Base-by-base conservation (phyloP, 2,797 vertebrate species). In the Heliangelus exortis region DNA sequence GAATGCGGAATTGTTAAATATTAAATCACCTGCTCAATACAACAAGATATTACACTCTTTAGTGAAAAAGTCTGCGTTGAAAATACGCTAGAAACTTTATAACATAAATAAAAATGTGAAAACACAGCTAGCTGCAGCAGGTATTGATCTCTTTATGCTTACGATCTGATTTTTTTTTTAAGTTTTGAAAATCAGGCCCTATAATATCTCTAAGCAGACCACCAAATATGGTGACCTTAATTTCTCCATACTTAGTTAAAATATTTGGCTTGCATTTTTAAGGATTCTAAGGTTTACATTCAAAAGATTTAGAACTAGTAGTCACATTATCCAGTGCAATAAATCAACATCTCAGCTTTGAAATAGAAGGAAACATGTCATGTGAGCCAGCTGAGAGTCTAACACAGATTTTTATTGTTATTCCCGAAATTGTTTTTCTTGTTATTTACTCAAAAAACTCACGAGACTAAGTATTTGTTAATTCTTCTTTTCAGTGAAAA, bases 41-140 rank as follows among this genome's bases (percentile, higher is more conserved):
- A 93, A 66, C 67, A 95, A 73, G 67, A 89, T 79, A 84, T 48
- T 96, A 67, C 63, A 50, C 78, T 91, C 75, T 94, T 85, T 51
- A 91, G 65, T 77, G 29, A 75, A 93, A 93, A 94, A 83, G 50
- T 92, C 63, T 68, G 22, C 93, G 67, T 69, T 94, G 83, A 72
- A 95, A 95, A 93, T 92, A 53, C 45, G 89, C 89, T 90, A 86
- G 68, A 59, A 89, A 63, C n/a, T 94, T 79, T 86, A 31, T 57
- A 90, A 72, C 36, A 19, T 43, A 86, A 59, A 63, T 90, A 83
- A 93, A 96, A 96, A 87, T 84, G 57, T 87, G 62, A 91, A 94
- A 92, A 26, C 33, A 81, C 68, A 48, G 91, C 76, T 94, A 96
- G 71, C 89, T 91, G 77, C 48, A 86, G 77, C 81, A 79, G 62